Base-by-base conservation (phyloP, 2,797 vertebrate genomes). In the Enteromius fasciolatus region DNA sequence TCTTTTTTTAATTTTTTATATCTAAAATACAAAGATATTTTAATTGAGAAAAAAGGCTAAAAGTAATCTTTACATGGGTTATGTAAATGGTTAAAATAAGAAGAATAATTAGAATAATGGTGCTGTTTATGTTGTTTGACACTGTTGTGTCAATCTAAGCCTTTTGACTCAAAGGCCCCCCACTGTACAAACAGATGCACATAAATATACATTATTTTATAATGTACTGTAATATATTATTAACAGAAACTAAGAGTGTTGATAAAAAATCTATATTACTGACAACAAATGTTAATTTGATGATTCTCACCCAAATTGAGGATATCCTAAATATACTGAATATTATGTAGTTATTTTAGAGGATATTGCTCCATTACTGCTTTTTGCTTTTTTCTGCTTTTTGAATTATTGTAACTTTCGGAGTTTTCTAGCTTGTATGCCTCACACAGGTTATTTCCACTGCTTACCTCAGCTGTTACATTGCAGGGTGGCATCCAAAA, bases 401-500 rank as follows among this genome's bases (percentile, higher is more conserved):
- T 72, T 72, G 18, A 74, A 52, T 5, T 48, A 20, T 17, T 48
- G 28, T 11, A 20, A 31, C 18, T 50, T 33, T 44, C 12, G 11
- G 10, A 52, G 28, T 74, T 48, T 72, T 28, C 25, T 33, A 36
- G 28, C 46, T 54, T 39, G 33, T 57, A 23, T 69, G 18, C 18
- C 18, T 41, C 64, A 48, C 7, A 70, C 17, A 23, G 10, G 17
- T 59, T 59, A 59, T 31, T 80, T 33, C 5, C 33, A 50, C 31
- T 77, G 46, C n/a, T 23, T 17, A 61, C 77, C 31, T 6, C 10
- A 74, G 87, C 48, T 76, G 20, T 69, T 76, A 20, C 6, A 77
- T 70, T 82, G 64, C 83, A 99, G 98, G 98, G 0, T 99, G 98
- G 98, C 97, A 95, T 72, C 98, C 98, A 33, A 99, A 99, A 89